Conservation (phyloP, 2,797 vertebrate genomes). For the Scyliorhinus canicula region DNA sequence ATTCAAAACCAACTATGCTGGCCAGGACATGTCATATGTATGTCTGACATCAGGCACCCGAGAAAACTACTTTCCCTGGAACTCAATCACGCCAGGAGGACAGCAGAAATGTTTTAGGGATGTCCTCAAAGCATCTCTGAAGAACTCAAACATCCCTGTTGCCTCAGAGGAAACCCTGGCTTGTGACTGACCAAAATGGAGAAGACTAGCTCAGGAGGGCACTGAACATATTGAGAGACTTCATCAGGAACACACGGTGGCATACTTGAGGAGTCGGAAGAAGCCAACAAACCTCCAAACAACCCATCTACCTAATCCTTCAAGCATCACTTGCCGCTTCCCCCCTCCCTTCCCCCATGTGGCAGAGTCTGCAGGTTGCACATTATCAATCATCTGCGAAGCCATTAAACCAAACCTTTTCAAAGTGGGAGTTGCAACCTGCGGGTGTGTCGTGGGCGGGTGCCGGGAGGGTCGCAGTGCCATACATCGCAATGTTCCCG, state of each 20-base stretch:
- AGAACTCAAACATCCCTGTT: not conserved
- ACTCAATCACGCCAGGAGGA: not conserved
- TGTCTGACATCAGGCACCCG: no score
- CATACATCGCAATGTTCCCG: no score
- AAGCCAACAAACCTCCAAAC: not conserved
- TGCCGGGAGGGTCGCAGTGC: no score
- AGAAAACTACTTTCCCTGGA: not conserved
- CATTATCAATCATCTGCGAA: not conserved
- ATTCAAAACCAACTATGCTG: not conserved
- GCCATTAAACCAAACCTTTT: not conserved
- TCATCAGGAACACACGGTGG: not conserved
- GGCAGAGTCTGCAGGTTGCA: not conserved
- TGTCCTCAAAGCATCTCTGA: not conserved
- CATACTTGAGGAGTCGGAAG: not conserved
- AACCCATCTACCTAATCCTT: not conserved
- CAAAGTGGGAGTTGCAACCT: no score
- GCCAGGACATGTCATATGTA: not conserved
- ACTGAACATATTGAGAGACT: not conserved
- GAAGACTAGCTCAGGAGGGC: not conserved
- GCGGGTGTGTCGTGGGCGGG: no score
- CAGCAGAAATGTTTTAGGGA: no score
- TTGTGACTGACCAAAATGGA: not conserved
- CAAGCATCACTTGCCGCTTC: not conserved
- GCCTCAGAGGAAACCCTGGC: no score
- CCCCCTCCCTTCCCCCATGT: no score